Evolutionary conservation across 2,888 invertebrate species (phyloP), one percentile per base, ranked within the genome.

Genomic region (Drosophila austrosaltans): DNA sequence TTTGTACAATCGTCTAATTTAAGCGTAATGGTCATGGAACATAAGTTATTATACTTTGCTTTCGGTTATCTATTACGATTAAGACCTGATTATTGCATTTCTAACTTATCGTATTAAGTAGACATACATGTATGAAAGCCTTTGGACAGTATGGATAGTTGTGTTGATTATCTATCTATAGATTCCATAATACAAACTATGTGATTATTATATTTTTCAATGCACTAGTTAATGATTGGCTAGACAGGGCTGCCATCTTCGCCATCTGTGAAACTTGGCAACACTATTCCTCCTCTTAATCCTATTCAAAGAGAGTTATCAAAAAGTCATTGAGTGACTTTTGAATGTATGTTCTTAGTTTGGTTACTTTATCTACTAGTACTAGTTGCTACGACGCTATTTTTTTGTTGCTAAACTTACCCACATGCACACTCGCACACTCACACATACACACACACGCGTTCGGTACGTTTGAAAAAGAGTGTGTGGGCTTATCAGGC

Each of bases 401-500:
- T 72, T 48, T 22, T 48, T 22, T 48, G 10, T 22, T 48, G 22
- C 10, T 36, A 2, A 7, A 36, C 2, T 8, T 36, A 8, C 1
- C 1, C 36, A 30, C 8, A 36, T 3, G 28, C 5, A 28, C 28
- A 3, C 28, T 5, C 36, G 28, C 5, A 28, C 28, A 3, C 28
- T 5, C 36, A 8, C 36, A 30, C 5, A 5, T 6, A 30, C 30
- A 30, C 36, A 36, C 10, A 36, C 36, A 10, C 8, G 1, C 25
- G 12, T 48, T 48, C 48, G 48, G 48, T 48, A 12, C 48, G 48
- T 25, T 48, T 48, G 22, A 48, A 48, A 25, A 22, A 36, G 36
- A 3, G 25, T 44, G 48, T 42, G 54, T 66, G 72, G 63, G 39
- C 12, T 59, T 64, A 62, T n/a, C 64, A 56, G 69, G 77, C 68